These are phyloP conservation scores for Aethina tumida DNA, from an alignment of 1,140 invertebrate species.

Conservation along the genomic window DNA sequence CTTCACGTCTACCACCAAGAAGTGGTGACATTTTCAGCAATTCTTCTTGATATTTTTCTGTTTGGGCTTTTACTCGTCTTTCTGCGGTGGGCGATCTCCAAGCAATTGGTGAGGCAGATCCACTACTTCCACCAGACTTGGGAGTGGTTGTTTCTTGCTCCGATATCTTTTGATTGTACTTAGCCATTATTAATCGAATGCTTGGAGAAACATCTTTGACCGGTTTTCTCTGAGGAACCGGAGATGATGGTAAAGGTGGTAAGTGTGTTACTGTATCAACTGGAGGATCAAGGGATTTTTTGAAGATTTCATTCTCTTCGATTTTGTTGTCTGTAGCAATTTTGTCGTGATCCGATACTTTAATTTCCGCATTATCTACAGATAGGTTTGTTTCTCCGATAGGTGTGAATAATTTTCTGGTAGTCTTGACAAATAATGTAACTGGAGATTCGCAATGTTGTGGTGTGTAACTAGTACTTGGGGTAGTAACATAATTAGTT, in stretches of 20 bases:
- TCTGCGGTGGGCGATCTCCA: slow-evolving; percentile 50
- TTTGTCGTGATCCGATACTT: not conserved
- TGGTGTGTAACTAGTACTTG: no score
- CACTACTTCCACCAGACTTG: slow-evolving; percentile 42
- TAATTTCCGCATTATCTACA: slow-evolving; percentile 6
- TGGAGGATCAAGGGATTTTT: not conserved
- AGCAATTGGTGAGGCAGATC: slow-evolving; percentile 44
- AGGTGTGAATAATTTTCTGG: slow-evolving; percentile 64
- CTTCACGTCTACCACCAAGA: slow-evolving; percentile 10
- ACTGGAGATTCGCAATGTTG: slow-evolving; percentile 25
- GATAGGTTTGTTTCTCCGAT: slow-evolving; percentile 37
- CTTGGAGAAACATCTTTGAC: slow-evolving; percentile 52
- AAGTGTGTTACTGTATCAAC: slow-evolving; percentile 11
- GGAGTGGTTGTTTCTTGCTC: slow-evolving; percentile 28
- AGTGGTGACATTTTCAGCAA: slow-evolving; percentile 25
- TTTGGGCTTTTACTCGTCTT: slow-evolving; percentile 43
- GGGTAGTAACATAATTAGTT: slow-evolving; percentile 17
- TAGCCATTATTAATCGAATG: slow-evolving; percentile 55
- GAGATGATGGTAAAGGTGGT: slow-evolving; percentile 45
- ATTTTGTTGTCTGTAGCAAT: not conserved
- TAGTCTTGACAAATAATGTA: slow-evolving; percentile 63
- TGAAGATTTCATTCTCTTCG: not conserved
- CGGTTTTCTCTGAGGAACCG: slow-evolving; percentile 39
- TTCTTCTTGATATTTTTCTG: slow-evolving; percentile 45
- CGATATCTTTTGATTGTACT: slow-evolving; percentile 43